phyloP scores from a whole-genome alignment of 2,797 vertebrate species.

The Oreonectes daqikongensis region DNA sequence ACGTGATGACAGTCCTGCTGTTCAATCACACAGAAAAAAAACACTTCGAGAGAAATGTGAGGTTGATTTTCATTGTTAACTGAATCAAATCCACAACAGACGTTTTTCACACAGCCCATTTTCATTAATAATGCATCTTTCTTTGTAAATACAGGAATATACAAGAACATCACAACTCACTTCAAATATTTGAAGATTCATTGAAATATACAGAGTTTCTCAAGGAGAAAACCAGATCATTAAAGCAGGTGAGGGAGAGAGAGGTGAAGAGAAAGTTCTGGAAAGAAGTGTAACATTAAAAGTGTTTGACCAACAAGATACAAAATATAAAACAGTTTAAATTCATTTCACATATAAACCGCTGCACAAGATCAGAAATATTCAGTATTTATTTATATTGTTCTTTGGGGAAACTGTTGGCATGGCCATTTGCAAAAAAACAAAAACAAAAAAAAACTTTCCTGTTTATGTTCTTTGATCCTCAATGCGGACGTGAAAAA shows the following conservation, averaged over 20 bases:
- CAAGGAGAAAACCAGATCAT: conserved; percentile 2
- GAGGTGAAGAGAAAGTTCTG: conserved; percentile 9
- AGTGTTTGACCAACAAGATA: conserved; percentile 63
- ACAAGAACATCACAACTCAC: conserved; percentile 11
- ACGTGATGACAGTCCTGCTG: no score
- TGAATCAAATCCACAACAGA: not conserved
- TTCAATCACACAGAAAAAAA: not conserved
- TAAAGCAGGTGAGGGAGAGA: conserved; percentile 4
- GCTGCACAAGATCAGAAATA: conserved; percentile 50
- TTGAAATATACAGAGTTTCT: conserved; percentile 34
- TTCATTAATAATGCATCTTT: conserved; percentile 7
- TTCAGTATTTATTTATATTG: conserved; percentile 28
- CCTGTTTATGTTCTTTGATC: conserved; percentile 16
- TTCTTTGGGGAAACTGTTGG: conserved; percentile 19
- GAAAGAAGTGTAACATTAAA: conserved; percentile 18
- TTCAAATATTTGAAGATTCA: conserved; percentile 16
- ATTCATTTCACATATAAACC: conserved; percentile 61
- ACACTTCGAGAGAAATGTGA: no score
- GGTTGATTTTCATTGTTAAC: not conserved
- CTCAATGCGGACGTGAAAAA: not conserved
- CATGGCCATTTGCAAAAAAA: conserved; percentile 7
- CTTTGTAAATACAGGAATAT: conserved; percentile 18
- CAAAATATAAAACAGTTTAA: conserved; percentile 66
- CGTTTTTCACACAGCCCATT: conserved; percentile 15
- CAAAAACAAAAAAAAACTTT: no score